Evolutionary conservation across 1,140 invertebrate species (phyloP).

Genomic region (Portunus trituberculatus): DNA sequence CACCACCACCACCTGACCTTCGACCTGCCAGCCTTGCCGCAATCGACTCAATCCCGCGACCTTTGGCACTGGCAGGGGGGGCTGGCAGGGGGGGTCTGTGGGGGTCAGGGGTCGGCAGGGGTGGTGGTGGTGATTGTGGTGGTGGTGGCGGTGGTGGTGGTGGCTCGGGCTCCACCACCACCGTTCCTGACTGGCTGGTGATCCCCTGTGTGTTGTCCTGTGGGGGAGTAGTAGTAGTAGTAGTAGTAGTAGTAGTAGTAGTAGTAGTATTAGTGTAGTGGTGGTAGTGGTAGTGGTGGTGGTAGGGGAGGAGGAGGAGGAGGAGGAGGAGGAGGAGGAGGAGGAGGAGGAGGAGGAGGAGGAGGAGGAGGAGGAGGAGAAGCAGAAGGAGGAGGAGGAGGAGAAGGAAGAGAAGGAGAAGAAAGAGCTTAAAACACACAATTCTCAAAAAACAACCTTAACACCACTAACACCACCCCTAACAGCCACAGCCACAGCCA

Average conservation of each 20-base stretch:
- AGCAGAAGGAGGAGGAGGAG: background rate
- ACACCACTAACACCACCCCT: background rate
- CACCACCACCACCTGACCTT: no score
- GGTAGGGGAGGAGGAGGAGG: background rate
- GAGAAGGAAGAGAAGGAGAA: background rate
- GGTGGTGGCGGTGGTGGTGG: background rate
- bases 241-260: no score
- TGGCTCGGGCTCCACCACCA: constrained; percentile 52
- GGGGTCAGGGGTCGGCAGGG: background rate
- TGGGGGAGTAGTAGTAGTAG: background rate
- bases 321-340: background rate
- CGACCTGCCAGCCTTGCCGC: constrained; percentile 25
- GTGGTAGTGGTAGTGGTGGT: no score
- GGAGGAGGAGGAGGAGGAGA: background rate
- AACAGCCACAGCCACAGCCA: background rate
- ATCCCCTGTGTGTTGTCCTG: constrained; percentile 39
- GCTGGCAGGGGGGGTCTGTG: background rate
- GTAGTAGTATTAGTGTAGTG: no score
- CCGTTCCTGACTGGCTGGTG: constrained; percentile 52
- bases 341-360: no score
- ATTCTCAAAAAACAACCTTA: background rate
- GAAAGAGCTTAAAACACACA: background rate
- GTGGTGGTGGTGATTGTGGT: background rate
- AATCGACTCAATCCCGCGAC: constrained; percentile 35
- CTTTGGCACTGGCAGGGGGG: no score